phyloP scores from a whole-genome alignment of 2,888 invertebrate genomes.

The Xanthorhoe spadicearia region DNA sequence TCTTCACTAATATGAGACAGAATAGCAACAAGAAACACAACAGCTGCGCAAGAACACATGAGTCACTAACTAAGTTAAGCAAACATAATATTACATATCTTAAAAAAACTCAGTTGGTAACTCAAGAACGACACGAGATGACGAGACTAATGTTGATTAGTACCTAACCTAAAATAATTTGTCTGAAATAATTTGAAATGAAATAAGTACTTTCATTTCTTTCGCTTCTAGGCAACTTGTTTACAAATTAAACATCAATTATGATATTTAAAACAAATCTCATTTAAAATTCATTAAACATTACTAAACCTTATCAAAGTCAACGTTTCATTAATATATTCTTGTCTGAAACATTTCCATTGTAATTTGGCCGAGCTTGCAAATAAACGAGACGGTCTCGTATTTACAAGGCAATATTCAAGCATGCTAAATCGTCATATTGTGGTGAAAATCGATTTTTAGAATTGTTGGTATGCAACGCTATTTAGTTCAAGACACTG shows the following conservation, averaged over 20 bases:
- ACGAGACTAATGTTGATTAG: too few relatives aligned
- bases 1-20: too few relatives aligned
- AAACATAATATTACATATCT: too few relatives aligned
- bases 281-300: slow-evolving; percentile 22
- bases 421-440: slow-evolving; percentile 22
- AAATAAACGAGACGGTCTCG: slow-evolving; percentile 16
- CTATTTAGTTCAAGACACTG: slow-evolving; percentile 48
- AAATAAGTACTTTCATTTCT: not conserved
- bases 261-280: not conserved
- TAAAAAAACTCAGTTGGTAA: too few relatives aligned
- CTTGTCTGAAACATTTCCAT: slow-evolving; percentile 25
- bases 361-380: slow-evolving; percentile 25
- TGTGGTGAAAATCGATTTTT: slow-evolving; percentile 21
- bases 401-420: slow-evolving; percentile 21
- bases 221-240: not conserved
- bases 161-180: too few relatives aligned
- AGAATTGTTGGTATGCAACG: slow-evolving; percentile 40
- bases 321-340: slow-evolving; percentile 26
- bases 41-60: too few relatives aligned
- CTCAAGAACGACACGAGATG: too few relatives aligned
- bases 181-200: not conserved
- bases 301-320: slow-evolving; percentile 24
- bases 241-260: not conserved
- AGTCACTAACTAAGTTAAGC: too few relatives aligned
- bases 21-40: too few relatives aligned